phyloP scores from a whole-genome alignment of 30 jellyfish, hydroid and myxozoan genomes.

The Turritopsis dohrnii region DNA sequence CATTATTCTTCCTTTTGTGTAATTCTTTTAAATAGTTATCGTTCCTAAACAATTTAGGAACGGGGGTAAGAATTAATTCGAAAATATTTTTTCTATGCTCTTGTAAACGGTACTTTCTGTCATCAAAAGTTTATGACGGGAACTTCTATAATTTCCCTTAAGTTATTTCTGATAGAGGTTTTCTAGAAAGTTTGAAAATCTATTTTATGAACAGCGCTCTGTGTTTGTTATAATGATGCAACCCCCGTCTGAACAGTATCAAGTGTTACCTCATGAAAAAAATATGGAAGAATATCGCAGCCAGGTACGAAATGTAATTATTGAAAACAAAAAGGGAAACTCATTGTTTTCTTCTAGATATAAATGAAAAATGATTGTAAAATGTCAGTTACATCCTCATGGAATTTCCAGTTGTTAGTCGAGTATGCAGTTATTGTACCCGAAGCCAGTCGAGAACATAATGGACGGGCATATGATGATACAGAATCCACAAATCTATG shows the following conservation, averaged over 20 bases:
- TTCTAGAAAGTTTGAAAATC: background rate
- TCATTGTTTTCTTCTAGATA: conserved; percentile 10
- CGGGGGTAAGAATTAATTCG: background rate
- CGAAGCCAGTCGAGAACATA: conserved; percentile 24
- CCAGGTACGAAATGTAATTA: background rate
- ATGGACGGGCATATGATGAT: conserved; percentile 9
- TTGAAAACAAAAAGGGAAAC: background rate
- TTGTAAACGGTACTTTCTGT: background rate
- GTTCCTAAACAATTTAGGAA: background rate
- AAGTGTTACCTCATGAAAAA: background rate
- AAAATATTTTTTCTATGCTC: background rate
- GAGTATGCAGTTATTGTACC: conserved; percentile 24
- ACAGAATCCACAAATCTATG: conserved; percentile 17
- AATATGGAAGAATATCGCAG: background rate
- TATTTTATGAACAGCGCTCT: background rate
- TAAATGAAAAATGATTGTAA: conserved; percentile 10
- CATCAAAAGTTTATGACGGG: too few species aligned
- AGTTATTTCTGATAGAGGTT: background rate
- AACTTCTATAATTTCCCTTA: too few species aligned
- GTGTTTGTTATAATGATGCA: background rate
- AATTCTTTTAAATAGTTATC: background rate
- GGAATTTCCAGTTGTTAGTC: background rate
- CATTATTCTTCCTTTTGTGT: background rate
- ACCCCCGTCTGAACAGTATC: background rate
- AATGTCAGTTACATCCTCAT: background rate